A percentile compares a stretch with the other conserved stretches of the same genome.
Conservation (phyloP, 2,888 invertebrate genomes). For the Volucella bombylans region DNA sequence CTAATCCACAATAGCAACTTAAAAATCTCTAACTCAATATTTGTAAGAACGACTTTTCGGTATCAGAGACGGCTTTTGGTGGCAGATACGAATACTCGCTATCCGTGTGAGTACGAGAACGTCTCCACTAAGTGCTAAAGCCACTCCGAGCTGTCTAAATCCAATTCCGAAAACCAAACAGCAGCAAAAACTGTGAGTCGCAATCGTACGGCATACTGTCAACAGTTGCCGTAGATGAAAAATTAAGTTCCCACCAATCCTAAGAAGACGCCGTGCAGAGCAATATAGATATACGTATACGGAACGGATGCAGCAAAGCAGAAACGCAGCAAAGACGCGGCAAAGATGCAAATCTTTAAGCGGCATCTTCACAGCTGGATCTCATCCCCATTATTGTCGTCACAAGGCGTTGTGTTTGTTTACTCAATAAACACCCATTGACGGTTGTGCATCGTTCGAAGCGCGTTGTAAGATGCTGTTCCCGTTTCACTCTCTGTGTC, state of each 20-base stretch:
- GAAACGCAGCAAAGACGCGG: not conserved
- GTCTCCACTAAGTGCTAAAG: slow-evolving; percentile 41
- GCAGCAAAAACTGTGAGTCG: slow-evolving; percentile 6
- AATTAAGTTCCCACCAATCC: not conserved
- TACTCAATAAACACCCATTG: slow-evolving; percentile 32
- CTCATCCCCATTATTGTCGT: not conserved
- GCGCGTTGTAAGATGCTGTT: not conserved
- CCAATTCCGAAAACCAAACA: slow-evolving; percentile 2
- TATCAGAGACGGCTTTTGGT: not conserved
- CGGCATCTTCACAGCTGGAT: slow-evolving; percentile 16
- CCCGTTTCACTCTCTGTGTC: slow-evolving; percentile 11
- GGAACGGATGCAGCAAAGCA: not conserved
- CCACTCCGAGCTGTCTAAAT: slow-evolving; percentile 46
- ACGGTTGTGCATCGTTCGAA: slow-evolving; percentile 7
- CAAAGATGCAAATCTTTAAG: not conserved
- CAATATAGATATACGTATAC: not conserved
- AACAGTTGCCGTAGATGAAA: slow-evolving; percentile 11
- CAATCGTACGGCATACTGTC: slow-evolving; percentile 9
- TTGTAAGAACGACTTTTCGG: slow-evolving; percentile 25
- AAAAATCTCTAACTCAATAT: slow-evolving; percentile 54
- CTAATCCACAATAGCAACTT: slow-evolving; percentile 10
- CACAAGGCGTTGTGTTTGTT: slow-evolving; percentile 18
- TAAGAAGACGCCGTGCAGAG: not conserved
- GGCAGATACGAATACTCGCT: no score
- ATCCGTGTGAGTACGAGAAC: no score